Evolutionary conservation across 2,113 vertebrate genomes (phyloP), one percentile per base, ranked within the genome.

Genomic region (Chamaetylas fuelleborni): DNA sequence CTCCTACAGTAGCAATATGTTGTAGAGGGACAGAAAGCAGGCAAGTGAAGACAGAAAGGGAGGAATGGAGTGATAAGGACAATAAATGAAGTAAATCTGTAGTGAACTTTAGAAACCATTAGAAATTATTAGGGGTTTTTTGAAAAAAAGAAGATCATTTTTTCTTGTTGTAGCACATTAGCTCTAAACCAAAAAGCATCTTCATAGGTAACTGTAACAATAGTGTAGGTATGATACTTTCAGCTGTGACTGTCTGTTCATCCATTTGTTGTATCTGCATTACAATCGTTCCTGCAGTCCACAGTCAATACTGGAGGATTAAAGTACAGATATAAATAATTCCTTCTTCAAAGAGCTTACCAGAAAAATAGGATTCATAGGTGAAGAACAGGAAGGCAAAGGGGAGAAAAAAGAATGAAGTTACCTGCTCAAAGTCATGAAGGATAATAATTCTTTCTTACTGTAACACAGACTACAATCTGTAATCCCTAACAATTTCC

Each of bases 1-100:
- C 96, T 97, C 96, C 96, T 92, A 96, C 96, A 92, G 82, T 24
- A 93, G 58, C 96, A 97, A 95, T 97, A 96, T 96, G 96, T 90
- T 97, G 82, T 85, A 77, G 79, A 51, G 58, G 96, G 88, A 93
- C 88, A 93, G 45, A 93, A 92, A 80, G 15, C 54, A 95, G 90
- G 64, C 33, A 57, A 96, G 90, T 90, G 85, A 93, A 92, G 58
- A 74, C n/a, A 90, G 72, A 92, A 92, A 80, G 50, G 62, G 81
- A 96, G 51, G 78, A 91, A 61, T 2, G 2, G 58, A 94, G 34
- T 86, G 50, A 72, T 81, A 77, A 86, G 28, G 57, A 93, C 71
- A 82, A 61, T 91, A 94, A 94, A 84, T 69, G 4, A 92, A 80
- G n/a, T 70, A 73, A 92, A 25, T 36, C 24, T 80, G 9, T 8